These are phyloP conservation scores for Parelbella ahira DNA, from an alignment of 2,888 invertebrate species.

Conservation along the genomic window DNA sequence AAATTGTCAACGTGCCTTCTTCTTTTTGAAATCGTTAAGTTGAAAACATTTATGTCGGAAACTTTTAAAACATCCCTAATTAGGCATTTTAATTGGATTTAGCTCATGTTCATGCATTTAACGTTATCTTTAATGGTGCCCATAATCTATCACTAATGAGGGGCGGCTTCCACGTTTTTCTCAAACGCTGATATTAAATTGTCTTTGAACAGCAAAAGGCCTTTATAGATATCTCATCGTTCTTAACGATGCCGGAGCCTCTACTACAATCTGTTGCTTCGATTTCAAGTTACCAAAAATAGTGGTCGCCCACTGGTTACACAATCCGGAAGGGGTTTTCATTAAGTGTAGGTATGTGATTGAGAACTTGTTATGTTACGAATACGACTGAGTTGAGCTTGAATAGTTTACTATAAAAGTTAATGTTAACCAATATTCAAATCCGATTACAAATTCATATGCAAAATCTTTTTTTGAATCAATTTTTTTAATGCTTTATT, in stretches of 20 bases:
- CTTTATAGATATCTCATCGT: slow-evolving; percentile 13
- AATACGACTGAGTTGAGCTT: too few species aligned
- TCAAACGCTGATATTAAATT: slow-evolving; percentile 7
- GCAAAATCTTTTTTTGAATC: too few species aligned
- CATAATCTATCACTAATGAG: slow-evolving; percentile 10
- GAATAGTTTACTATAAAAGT: too few species aligned
- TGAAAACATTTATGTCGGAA: slow-evolving; percentile 1
- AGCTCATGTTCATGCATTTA: neutral
- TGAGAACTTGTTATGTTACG: slow-evolving; percentile 11
- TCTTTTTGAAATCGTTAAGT: too few species aligned
- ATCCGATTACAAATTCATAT: too few species aligned
- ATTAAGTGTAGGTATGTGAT: slow-evolving; percentile 15
- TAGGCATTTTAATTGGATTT: slow-evolving; percentile 5
- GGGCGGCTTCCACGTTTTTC: slow-evolving; percentile 6
- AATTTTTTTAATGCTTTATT: too few species aligned
- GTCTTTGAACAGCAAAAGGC: too few species aligned
- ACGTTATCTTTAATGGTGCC: slow-evolving; percentile 9
- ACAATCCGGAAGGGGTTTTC: slow-evolving; percentile 45
- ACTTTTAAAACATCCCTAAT: slow-evolving; percentile 8
- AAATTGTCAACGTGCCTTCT: too few species aligned
- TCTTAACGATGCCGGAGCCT: slow-evolving; percentile 29
- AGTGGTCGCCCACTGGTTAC: slow-evolving; percentile 50
- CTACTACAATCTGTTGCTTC: slow-evolving; percentile 39
- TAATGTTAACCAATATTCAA: too few species aligned
- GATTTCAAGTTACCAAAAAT: slow-evolving; percentile 60